Conservation (phyloP, 2,113 vertebrate genomes). For the Zosterops borbonicus region DNA sequence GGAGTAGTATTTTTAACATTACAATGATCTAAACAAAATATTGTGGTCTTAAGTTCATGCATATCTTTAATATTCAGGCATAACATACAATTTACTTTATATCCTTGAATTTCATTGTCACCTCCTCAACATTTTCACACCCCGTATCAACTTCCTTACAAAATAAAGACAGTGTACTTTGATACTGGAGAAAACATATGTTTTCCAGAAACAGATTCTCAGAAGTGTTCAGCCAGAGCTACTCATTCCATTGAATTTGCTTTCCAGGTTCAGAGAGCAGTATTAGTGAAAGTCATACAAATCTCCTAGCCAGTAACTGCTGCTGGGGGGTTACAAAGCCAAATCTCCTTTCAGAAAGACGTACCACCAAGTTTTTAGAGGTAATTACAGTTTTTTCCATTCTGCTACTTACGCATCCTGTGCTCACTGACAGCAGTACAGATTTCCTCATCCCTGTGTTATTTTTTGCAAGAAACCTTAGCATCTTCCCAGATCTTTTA, state of each 20-base stretch:
- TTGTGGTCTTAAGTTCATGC: background rate
- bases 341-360: background rate
- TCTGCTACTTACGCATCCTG: background rate
- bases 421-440: background rate
- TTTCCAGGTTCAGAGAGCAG: background rate
- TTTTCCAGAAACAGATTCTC: background rate
- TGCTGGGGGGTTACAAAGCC: background rate
- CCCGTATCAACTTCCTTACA: background rate
- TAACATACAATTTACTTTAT: conserved; percentile 19
- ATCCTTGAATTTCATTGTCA: conserved; percentile 9
- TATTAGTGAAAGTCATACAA: background rate
- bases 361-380: background rate
- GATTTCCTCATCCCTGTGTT: background rate
- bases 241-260: background rate
- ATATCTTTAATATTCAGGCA: background rate
- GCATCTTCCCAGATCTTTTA: background rate
- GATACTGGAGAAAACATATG: background rate
- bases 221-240: background rate
- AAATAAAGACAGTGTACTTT: conserved; percentile 20
- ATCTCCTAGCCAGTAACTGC: background rate
- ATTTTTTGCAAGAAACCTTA: background rate
- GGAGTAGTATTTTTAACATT: background rate
- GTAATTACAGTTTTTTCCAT: background rate
- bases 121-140: conserved; percentile 35
- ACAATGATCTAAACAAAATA: background rate